These are phyloP conservation scores for Invenusta paracnida DNA, from an alignment of 2,888 invertebrate species.

Conservation along the genomic window DNA sequence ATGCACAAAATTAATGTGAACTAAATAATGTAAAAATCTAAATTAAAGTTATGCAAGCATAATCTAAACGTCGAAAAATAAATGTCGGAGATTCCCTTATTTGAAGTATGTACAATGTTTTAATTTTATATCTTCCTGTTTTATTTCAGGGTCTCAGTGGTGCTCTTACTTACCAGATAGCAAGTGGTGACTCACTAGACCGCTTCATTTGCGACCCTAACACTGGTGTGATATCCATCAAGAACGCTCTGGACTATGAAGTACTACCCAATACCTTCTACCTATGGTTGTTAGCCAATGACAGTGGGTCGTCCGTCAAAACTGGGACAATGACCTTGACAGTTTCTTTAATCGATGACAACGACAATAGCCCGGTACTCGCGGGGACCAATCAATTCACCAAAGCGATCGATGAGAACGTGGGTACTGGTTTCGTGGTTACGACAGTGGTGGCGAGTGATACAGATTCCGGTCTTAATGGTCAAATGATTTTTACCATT, in stretches of 20 bases:
- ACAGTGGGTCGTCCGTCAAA: slow-evolving; percentile 1
- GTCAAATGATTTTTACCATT: neutral
- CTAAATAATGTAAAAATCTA: too few species aligned
- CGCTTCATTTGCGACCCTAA: neutral
- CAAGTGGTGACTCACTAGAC: neutral
- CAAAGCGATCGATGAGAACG: slow-evolving; percentile 26
- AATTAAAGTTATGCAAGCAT: too few species aligned
- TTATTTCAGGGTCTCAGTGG: slow-evolving; percentile 30
- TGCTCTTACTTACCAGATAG: neutral
- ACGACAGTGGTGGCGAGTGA: slow-evolving; percentile 14
- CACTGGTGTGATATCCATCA: slow-evolving; percentile 15
- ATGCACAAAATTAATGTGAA: too few species aligned
- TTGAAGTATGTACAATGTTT: too few species aligned
- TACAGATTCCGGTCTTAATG: slow-evolving; percentile 2
- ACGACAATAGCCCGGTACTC: slow-evolving; percentile 31
- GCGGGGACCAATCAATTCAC: neutral
- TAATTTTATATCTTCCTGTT: too few species aligned
- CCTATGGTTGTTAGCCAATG: neutral
- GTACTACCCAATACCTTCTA: slow-evolving; percentile 5
- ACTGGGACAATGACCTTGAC: slow-evolving; percentile 30
- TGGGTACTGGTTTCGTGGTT: slow-evolving; percentile 16
- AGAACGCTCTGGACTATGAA: slow-evolving; percentile 32
- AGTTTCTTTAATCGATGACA: neutral
- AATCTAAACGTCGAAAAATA: too few species aligned
- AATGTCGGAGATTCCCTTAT: too few species aligned